These are phyloP conservation scores for Lepidothrix coronata DNA, from an alignment of 2,113 vertebrate genomes.

Conservation along the genomic window DNA sequence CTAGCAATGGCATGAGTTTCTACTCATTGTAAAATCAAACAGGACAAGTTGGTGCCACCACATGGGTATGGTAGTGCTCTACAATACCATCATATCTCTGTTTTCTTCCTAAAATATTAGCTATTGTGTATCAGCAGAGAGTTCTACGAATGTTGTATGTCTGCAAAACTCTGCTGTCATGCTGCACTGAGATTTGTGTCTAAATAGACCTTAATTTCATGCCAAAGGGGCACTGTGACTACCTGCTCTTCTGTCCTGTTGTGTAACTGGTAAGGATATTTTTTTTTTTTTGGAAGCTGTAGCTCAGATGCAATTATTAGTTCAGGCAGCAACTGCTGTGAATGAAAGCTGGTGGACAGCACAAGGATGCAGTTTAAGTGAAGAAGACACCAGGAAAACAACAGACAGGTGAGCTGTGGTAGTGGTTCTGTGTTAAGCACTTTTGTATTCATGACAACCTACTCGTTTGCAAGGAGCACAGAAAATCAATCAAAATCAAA, in stretches of 20 bases:
- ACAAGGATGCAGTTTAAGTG: neutral
- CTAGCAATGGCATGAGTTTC: neutral
- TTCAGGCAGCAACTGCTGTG: neutral
- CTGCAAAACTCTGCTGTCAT: neutral
- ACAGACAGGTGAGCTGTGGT: neutral
- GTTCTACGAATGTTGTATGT: neutral
- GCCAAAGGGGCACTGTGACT: neutral
- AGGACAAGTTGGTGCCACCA: neutral
- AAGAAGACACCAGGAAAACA: neutral
- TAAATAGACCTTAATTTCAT: neutral
- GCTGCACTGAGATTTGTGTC: neutral
- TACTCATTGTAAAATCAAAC: neutral
- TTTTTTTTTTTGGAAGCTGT: neutral
- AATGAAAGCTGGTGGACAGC: neutral
- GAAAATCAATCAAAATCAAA: constrained; percentile 51
- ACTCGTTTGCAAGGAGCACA: constrained; percentile 20
- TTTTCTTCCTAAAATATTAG: neutral
- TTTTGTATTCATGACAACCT: constrained; percentile 13
- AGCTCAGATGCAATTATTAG: neutral
- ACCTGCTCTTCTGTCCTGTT: neutral
- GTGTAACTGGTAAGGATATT: neutral
- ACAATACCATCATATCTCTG: neutral
- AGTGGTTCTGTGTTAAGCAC: neutral
- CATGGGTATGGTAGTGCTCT: neutral
- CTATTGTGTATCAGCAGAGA: neutral